Percentiles rank a stretch among this genome's conserved stretches.
phyloP scores from a whole-genome alignment of 1,140 invertebrate genomes.

The Aphis gossypii region DNA sequence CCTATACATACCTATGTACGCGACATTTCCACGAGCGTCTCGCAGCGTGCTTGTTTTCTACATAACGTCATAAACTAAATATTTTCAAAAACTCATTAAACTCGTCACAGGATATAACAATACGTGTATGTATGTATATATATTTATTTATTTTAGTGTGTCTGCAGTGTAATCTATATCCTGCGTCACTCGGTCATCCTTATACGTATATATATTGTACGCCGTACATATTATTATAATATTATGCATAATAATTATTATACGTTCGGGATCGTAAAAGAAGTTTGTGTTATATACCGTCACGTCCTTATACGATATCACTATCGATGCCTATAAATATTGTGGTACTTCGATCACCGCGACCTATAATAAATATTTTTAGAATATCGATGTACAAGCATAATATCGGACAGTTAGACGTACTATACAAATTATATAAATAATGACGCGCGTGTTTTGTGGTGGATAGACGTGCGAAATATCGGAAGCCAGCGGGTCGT shows the following conservation, averaged over 20 bases:
- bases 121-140: not conserved
- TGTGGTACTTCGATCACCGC: not conserved
- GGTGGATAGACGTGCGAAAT: not conserved
- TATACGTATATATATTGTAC: not conserved
- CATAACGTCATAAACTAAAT: not conserved
- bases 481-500: constrained; percentile 17
- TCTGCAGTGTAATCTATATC: not conserved
- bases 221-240: too few relatives aligned
- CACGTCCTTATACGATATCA: too few relatives aligned
- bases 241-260: not conserved
- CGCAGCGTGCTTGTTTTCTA: not conserved
- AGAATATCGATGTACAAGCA: not conserved
- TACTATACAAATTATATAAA: not conserved
- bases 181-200: not conserved
- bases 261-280: not conserved
- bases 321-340: not conserved
- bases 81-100: not conserved
- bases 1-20: not conserved
- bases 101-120: not conserved
- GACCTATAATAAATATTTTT: not conserved
- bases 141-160: too few relatives aligned
- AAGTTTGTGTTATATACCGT: not conserved
- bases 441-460: too few relatives aligned
- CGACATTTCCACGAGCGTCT: constrained; percentile 1
- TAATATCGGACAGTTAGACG: not conserved